Percentiles rank a stretch among this genome's conserved stretches.
phyloP scores from a whole-genome alignment of 2,797 vertebrate species.

The Ptychobarbus kaznakovi region DNA sequence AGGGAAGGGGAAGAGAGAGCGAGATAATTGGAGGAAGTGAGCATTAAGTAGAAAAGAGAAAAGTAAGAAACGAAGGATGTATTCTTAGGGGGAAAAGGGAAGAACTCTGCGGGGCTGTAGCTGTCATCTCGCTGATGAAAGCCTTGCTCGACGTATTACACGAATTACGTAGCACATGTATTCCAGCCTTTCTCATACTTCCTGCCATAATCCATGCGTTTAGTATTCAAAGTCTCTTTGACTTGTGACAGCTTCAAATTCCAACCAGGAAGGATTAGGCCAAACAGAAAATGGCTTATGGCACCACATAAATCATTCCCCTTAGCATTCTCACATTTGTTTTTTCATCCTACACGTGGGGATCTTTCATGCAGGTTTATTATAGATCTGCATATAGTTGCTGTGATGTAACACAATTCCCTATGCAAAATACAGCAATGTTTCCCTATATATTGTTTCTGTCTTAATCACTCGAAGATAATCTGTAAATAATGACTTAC shows the following conservation, averaged over 20 bases:
- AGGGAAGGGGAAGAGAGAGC: slow-evolving; percentile 13
- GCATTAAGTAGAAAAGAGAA: slow-evolving; percentile 19
- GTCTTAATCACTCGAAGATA: not conserved
- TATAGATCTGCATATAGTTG: slow-evolving; percentile 3
- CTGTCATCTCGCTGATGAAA: slow-evolving; percentile 32
- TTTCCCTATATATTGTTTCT: too few species aligned
- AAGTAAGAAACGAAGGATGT: slow-evolving; percentile 1
- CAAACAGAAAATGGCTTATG: slow-evolving; percentile 43
- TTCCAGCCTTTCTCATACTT: slow-evolving; percentile 26
- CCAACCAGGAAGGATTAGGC: slow-evolving; percentile 50
- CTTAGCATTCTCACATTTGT: slow-evolving; percentile 9
- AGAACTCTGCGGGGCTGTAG: not conserved
- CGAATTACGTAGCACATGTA: slow-evolving; percentile 40
- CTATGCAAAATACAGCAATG: not conserved
- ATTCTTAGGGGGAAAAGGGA: slow-evolving; percentile 7
- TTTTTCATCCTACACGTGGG: not conserved
- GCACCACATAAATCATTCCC: slow-evolving; percentile 26
- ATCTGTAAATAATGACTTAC: not conserved
- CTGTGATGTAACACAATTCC: not conserved
- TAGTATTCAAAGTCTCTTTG: slow-evolving; percentile 60
- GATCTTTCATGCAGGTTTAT: slow-evolving; percentile 19
- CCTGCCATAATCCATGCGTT: slow-evolving; percentile 50
- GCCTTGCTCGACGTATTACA: slow-evolving; percentile 35
- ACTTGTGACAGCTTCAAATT: slow-evolving; percentile 57
- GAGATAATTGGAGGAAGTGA: slow-evolving; percentile 41